Base-by-base conservation (phyloP, 2,888 invertebrate genomes). In the Athripsodes cinereus region DNA sequence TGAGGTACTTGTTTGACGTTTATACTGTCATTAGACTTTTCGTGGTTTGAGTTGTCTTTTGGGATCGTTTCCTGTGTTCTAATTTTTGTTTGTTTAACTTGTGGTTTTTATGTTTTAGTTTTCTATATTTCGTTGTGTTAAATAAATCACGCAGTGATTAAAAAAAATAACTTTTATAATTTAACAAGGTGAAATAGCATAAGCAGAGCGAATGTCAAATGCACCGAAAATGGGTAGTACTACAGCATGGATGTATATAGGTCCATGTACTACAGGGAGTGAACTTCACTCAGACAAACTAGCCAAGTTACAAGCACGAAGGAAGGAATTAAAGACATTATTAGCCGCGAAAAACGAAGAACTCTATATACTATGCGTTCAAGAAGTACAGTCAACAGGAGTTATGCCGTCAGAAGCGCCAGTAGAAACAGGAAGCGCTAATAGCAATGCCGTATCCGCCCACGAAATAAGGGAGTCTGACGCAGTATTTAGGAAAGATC, bases 381-480 rank as follows among this genome's bases (percentile, higher is more conserved):
- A 90, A 70, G 86, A 83, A 71, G 78, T 78, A 18, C 77, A 76
- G 58, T 67, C 78, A 48, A 79, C 79, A 1, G 79, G 79, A 49
- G 76, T 85, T 64, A 74, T 92, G 69, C 91, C 92, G 1, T 81
- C 84, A 8, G 92, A 92, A 72, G 88, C 85, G 49, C 90, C 90
- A 0, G 80, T 81, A 67, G 68, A 56, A 66, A 66, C 2, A 63
- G 67, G 69, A n/a, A 63, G 68, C 2, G 66, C 68, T 20, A 35
- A 35, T 22, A 26, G 35, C 13, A 35, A 82, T 83, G 40, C 47
- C 18, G 40, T 53, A 22, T 26, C 46, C 22, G 31, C 47, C 19
- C 13, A 40, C 22, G 21, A 44, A 47, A 21, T 22, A 31, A 20
- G 31, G 16, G 22, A 19, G 13, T 19, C 34, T 11, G 35, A 50